A percentile compares a stretch with the other conserved stretches of the same genome.
phyloP scores from a whole-genome alignment of 1,140 invertebrate species.

The Papilio polyxenes region DNA sequence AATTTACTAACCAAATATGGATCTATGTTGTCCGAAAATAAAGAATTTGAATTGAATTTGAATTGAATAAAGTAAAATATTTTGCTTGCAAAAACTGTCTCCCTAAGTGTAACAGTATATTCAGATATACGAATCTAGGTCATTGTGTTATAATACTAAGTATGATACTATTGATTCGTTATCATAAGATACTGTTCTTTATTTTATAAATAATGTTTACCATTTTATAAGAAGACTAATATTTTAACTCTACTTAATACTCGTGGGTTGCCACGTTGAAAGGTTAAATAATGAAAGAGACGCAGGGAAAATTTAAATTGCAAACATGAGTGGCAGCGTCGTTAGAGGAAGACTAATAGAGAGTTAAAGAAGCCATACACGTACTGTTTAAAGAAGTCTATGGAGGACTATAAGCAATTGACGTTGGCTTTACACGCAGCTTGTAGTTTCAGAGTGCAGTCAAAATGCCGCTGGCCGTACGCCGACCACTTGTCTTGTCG shows the following conservation, averaged over 20 bases:
- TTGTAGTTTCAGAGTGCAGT: neutral
- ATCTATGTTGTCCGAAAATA: too few species aligned
- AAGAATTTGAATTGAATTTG: too few species aligned
- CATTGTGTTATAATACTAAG: neutral
- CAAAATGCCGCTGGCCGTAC: neutral
- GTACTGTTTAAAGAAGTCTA: neutral
- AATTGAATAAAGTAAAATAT: too few species aligned
- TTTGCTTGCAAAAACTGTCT: too few species aligned
- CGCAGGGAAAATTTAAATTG: neutral
- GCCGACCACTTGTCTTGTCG: neutral
- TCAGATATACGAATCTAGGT: neutral
- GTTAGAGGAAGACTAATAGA: neutral
- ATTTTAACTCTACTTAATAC: neutral
- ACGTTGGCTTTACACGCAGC: neutral
- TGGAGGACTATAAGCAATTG: neutral
- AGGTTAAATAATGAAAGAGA: neutral
- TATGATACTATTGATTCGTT: too few species aligned
- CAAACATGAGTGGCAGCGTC: neutral
- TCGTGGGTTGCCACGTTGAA: neutral
- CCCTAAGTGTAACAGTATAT: too few species aligned
- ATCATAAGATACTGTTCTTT: too few species aligned
- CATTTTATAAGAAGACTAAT: neutral
- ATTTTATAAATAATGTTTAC: neutral
- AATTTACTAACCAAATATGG: too few species aligned
- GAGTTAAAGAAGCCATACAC: neutral